Evolutionary conservation across 2,888 invertebrate species (phyloP), one percentile per base, ranked within the genome.

Genomic region (Anodontia alba): DNA sequence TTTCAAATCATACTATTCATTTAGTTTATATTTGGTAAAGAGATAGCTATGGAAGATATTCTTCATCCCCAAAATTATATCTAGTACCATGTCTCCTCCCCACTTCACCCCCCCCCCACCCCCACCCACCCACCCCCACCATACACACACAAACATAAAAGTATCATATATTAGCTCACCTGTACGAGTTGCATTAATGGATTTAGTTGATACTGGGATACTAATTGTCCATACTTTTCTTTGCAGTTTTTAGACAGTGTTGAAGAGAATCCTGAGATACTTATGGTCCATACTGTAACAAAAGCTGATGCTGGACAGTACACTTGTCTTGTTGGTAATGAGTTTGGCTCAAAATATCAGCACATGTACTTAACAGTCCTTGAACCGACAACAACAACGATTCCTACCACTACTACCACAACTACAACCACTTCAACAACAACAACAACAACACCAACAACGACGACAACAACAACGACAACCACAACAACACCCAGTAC

Each of bases 251-350:
- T 90, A 42, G 74, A 83, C 8, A 85, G 82, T 66, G 68, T 73
- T 10, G 80, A 78, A n/a, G 79, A 84, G 3, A 83, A 84, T 62
- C 90, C 87, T 0, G 89, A 87, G 33, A 73, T 87, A 3, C 76
- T 92, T 15, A 85, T 89, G 0, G 76, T 92, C 8, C 80, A 79
- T 8, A 84, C 88, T 67, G 88, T 90, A 0, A 78, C 73, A 0
- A 66, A 71, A 29, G 80, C 77, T 20, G 89, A 92, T 71, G 86
- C 86, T 15, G 92, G 92, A 0, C 84, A 90, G 67, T 92, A 91
- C 72, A 87, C 87, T 0, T 92, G 92, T 86, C 81, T 91, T 42
- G 88, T 89, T 1, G 91, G 91, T 0, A 91, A 91, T 73, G 82
- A 89, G 36, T 87, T 87, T 73, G 91, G 91, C 0, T 83, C 91